phyloP scores from a whole-genome alignment of 2,888 invertebrate species.

The Pyrgus malvae region DNA sequence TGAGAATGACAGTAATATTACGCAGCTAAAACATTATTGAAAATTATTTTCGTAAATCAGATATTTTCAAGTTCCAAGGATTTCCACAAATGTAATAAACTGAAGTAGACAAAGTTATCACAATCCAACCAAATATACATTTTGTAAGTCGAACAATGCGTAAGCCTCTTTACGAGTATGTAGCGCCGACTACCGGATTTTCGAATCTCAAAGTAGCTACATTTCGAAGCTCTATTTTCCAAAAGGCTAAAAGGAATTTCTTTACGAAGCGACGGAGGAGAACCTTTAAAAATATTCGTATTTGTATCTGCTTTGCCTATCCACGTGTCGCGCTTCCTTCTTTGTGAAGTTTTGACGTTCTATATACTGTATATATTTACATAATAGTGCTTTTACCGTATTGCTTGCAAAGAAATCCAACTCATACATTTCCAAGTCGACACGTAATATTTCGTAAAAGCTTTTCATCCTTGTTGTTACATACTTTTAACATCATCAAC shows the following conservation, averaged over 20 bases:
- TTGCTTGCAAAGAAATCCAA: too few species aligned
- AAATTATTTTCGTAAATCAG: too few species aligned
- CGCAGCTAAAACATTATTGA: too few species aligned
- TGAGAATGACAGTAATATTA: too few species aligned
- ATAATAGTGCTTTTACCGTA: too few species aligned
- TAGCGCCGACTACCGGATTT: slow-evolving; percentile 18
- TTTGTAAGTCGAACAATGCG: slow-evolving; percentile 1
- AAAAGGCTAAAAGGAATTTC: slow-evolving; percentile 26
- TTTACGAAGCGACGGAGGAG: slow-evolving; percentile 14
- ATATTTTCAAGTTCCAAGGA: too few species aligned
- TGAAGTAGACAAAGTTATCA: not conserved
- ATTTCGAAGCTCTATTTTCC: slow-evolving; percentile 19
- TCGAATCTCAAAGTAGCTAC: slow-evolving; percentile 23
- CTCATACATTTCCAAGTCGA: too few species aligned
- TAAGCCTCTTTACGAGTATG: slow-evolving; percentile 2
- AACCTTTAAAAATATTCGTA: slow-evolving; percentile 25
- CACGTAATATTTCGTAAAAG: too few species aligned
- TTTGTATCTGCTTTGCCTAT: slow-evolving; percentile 15
- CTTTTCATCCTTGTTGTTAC: too few species aligned
- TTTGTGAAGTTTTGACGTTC: not conserved
- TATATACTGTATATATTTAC: not conserved
- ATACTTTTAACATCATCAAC: too few species aligned
- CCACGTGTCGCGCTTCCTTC: slow-evolving; percentile 4
- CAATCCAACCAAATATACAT: not conserved
- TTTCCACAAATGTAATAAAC: too few species aligned